Percentiles rank a stretch among this genome's conserved stretches.
Evolutionary conservation across 1,140 invertebrate genomes (phyloP).

Genomic region (Helicoverpa armigera): DNA sequence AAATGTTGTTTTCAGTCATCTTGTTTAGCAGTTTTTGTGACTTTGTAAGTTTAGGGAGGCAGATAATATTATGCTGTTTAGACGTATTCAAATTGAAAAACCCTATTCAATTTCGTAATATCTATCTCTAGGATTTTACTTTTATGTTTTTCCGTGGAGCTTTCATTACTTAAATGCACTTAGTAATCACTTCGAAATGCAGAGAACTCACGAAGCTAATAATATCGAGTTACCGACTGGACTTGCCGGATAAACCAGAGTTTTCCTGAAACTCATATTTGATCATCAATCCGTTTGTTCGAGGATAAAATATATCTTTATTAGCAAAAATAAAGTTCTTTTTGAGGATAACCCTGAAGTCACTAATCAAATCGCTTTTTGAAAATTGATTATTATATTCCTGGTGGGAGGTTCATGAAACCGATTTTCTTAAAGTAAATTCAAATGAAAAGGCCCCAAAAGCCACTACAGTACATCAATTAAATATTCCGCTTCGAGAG

Average conservation of each 20-base stretch:
- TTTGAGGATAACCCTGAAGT: too few species aligned
- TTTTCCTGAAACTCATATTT: background rate
- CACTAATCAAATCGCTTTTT: too few species aligned
- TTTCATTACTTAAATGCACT: constrained; percentile 32
- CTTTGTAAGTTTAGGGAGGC: too few species aligned
- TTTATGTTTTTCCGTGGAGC: background rate
- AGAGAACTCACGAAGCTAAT: background rate
- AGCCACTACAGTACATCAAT: background rate
- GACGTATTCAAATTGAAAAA: too few species aligned
- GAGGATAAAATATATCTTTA: background rate
- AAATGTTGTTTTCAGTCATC: too few species aligned
- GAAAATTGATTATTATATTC: too few species aligned
- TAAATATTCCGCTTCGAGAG: constrained; percentile 3
- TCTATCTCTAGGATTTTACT: background rate
- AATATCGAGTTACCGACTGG: constrained; percentile 12
- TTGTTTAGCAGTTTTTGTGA: too few species aligned
- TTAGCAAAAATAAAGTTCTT: too few species aligned
- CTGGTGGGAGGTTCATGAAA: too few species aligned
- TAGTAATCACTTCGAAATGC: background rate
- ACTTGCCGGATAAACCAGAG: constrained; percentile 10
- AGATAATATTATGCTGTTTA: too few species aligned
- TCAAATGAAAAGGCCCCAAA: background rate
- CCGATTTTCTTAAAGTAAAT: background rate
- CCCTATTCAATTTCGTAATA: background rate
- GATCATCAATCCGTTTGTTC: background rate